Evolutionary conservation across 92 coral and sea anemone species (phyloP), one percentile per base, ranked within the genome.

Genomic region (Paramuricea clavata): DNA sequence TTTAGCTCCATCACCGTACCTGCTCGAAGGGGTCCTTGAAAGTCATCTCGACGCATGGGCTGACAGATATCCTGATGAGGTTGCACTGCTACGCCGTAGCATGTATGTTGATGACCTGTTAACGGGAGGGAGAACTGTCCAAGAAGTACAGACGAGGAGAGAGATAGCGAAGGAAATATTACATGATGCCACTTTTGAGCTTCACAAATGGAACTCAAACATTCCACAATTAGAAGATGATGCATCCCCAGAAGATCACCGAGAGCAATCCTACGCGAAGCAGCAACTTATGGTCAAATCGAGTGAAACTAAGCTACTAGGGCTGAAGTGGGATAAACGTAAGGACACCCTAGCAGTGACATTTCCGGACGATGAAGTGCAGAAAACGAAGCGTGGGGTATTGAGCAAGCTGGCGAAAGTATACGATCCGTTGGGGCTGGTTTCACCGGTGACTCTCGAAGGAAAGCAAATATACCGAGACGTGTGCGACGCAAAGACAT

Each of bases 31-130:
- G 28, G 61, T 61, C 1, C 72, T 60, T 19, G 56, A 60, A 80
- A 39, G 69, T 60, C 85, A 59, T 80, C 85, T 80, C 21, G 85
- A 80, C 36, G 85, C 60, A 0, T 61, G 85, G 85, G 27, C 69
- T 16, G 85, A 80, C 49, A 69, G 43, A 33, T 69, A 69, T 35
- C 76, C 76, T 4, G 44, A 69, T 35, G 76, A 69, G 17, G 43
- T 33, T 19, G 41, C 31, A 16, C 16, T 2, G 30, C 21, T 61
- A 61, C 69, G 69, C 2, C 31, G 69, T 30, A 30, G 69, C 69
- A 25, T 61, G 69, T 61, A 61, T 61, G 69, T 61, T 23, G 69
- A 61, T 30, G 69, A 27, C 36, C 7, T 13, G 17, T 33, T 15
- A 5, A 12, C 16, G 15, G 36, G 22, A 1, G 43, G 19, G 54